Conservation (phyloP, 2,888 invertebrate species). For the Caenorhabditis imperialis region DNA sequence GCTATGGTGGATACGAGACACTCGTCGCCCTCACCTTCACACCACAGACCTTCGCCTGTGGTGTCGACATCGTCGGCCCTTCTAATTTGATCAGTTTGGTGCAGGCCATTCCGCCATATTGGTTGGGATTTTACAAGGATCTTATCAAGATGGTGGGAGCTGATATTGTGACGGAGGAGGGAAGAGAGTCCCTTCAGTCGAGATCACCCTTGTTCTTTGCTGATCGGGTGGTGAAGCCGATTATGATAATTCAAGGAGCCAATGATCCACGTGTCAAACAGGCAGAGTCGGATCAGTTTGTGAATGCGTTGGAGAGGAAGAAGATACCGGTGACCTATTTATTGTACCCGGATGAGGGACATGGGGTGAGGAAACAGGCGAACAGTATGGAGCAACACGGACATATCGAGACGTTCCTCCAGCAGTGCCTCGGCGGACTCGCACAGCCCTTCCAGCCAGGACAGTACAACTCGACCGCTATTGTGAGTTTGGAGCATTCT, state of each 20-base stretch:
- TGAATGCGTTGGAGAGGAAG: slow-evolving; percentile 72
- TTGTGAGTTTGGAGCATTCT: slow-evolving; percentile 69
- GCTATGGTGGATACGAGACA: slow-evolving; percentile 77
- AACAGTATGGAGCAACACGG: slow-evolving; percentile 73
- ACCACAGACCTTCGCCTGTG: slow-evolving; percentile 76
- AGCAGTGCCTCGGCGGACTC: slow-evolving; percentile 71
- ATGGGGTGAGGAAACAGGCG: slow-evolving; percentile 70
- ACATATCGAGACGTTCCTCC: slow-evolving; percentile 75
- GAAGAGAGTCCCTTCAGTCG: slow-evolving; percentile 71
- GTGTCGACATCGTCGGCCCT: slow-evolving; percentile 77
- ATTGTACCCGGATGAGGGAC: slow-evolving; percentile 76
- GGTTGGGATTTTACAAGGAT: slow-evolving; percentile 76
- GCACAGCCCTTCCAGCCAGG: slow-evolving; percentile 72
- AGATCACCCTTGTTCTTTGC: slow-evolving; percentile 77
- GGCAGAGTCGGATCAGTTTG: slow-evolving; percentile 76
- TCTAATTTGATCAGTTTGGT: slow-evolving; percentile 75
- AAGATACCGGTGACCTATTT: slow-evolving; percentile 76
- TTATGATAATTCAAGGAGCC: slow-evolving; percentile 77
- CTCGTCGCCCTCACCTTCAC: slow-evolving; percentile 77
- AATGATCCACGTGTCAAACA: slow-evolving; percentile 77
- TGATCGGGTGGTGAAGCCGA: slow-evolving; percentile 72
- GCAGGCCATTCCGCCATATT: slow-evolving; percentile 77
- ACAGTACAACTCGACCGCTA: slow-evolving; percentile 75
- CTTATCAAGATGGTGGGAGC: slow-evolving; percentile 72
- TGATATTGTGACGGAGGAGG: slow-evolving; percentile 67